Conservation (phyloP, 2,113 vertebrate genomes). For the Pyxicephalus adspersus region DNA sequence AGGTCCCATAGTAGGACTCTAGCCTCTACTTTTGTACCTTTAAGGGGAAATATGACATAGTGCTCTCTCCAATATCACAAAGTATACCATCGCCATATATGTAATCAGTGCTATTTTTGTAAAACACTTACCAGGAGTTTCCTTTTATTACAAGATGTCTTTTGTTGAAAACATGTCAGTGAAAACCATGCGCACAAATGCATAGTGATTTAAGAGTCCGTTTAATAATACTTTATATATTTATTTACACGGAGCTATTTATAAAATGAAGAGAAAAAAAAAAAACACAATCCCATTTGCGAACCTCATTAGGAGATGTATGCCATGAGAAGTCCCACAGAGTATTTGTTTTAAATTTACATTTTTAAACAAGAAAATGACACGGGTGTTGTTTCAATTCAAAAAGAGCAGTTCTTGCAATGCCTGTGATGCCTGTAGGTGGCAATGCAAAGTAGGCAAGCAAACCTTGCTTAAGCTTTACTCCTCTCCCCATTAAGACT, state of each 20-base stretch:
- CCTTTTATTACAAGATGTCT: no score
- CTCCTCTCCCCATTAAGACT: neutral
- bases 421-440: neutral
- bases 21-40: no score
- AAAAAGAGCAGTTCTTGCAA: neutral
- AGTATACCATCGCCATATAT: no score
- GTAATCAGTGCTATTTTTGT: no score
- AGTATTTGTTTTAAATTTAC: conserved; percentile 17
- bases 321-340: neutral
- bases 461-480: neutral
- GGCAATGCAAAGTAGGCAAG: neutral
- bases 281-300: neutral
- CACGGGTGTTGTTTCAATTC: neutral
- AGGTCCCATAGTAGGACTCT: no score
- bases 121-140: no score
- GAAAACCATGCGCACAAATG: neutral
- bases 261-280: conserved; percentile 4
- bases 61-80: no score
- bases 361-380: conserved; percentile 22
- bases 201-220: conserved; percentile 23
- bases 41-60: no score
- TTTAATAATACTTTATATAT: conserved; percentile 45
- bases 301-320: neutral
- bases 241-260: conserved; percentile 36
- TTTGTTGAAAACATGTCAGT: no score